phyloP scores from a whole-genome alignment of 2,888 invertebrate species.

The Volucella inflata region DNA sequence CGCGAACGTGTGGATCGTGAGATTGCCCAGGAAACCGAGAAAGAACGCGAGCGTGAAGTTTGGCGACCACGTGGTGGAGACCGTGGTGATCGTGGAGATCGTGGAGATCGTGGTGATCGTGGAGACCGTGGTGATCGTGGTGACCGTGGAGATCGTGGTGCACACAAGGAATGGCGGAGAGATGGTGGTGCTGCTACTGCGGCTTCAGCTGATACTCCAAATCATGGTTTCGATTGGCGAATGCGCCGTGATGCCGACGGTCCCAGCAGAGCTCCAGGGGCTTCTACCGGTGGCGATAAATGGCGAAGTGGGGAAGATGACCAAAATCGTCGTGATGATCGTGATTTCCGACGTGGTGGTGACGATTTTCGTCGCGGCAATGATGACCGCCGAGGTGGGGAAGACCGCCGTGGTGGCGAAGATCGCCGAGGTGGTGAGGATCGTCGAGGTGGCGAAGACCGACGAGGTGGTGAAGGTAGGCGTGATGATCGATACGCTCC shows the following conservation, averaged over 20 bases:
- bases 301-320: conserved; percentile 76
- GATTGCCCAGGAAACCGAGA: conserved; percentile 81
- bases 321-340: conserved; percentile 68
- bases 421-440: conserved; percentile 65
- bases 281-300: conserved; percentile 74
- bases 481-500: conserved; percentile 64
- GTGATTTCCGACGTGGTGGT: conserved; percentile 74
- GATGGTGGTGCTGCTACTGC: conserved; percentile 62
- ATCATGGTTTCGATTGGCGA: conserved; percentile 75
- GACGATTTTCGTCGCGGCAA: conserved; percentile 57
- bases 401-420: conserved; percentile 41
- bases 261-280: conserved; percentile 28
- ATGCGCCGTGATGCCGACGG: conserved; percentile 68
- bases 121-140: conserved; percentile 78
- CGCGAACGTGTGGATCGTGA: conserved; percentile 82
- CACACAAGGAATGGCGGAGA: conserved; percentile 64
- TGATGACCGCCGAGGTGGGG: conserved; percentile 67
- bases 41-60: conserved; percentile 80
- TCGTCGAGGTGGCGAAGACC: conserved; percentile 64
- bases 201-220: conserved; percentile 17
- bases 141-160: conserved; percentile 77
- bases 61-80: conserved; percentile 80
- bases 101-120: conserved; percentile 74
- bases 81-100: conserved; percentile 73
- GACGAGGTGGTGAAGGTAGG: conserved; percentile 38